A percentile compares a stretch with the other conserved stretches of the same genome.
Conservation (phyloP, 2,113 vertebrate genomes). For the Tragelaphus scriptus region DNA sequence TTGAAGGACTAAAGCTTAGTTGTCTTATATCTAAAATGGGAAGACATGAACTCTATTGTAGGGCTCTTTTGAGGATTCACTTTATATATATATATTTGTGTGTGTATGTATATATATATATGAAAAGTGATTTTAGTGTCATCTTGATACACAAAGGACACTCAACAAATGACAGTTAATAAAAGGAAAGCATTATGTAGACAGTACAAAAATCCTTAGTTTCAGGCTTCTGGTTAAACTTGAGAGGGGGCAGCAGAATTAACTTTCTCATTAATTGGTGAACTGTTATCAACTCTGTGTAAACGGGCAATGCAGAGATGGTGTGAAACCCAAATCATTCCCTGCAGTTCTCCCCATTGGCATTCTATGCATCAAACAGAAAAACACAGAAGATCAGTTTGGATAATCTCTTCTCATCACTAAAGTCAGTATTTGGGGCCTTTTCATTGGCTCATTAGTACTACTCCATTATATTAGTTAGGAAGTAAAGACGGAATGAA, state of each 20-base stretch:
- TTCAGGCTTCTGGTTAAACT: neutral
- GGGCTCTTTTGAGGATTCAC: neutral
- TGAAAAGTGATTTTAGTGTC: neutral
- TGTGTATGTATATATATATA: neutral
- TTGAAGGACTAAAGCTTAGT: neutral
- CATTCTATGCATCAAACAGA: neutral
- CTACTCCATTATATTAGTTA: neutral
- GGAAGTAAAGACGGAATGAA: neutral
- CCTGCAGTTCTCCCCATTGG: fast-evolving
- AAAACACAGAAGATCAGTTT: neutral
- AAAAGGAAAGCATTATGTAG: neutral
- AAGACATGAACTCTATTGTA: neutral
- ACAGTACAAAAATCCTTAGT: neutral
- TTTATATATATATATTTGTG: neutral
- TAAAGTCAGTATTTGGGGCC: neutral
- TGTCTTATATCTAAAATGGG: neutral
- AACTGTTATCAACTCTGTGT: neutral
- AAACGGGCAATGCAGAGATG: neutral
- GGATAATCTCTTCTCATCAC: neutral
- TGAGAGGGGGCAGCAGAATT: neutral
- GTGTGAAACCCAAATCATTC: neutral
- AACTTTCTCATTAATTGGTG: neutral
- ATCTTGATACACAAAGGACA: neutral
- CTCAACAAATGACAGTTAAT: neutral
- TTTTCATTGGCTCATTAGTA: neutral